These are phyloP conservation scores for Campoplex capitator DNA, from an alignment of 2,888 invertebrate genomes.

Conservation along the genomic window DNA sequence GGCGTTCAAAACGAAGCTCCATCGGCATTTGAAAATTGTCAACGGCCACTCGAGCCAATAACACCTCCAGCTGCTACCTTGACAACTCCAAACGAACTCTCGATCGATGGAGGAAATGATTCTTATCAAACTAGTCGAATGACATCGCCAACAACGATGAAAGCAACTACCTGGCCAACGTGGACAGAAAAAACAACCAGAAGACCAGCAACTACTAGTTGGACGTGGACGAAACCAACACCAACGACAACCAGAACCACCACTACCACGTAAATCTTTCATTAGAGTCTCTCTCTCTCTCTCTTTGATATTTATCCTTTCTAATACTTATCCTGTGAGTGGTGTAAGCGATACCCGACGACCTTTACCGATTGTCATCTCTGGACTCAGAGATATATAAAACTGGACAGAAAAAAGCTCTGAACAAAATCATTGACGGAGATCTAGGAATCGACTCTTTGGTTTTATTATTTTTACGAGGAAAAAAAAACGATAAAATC, in stretches of 20 bases:
- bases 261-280: constrained; percentile 75
- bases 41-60: constrained; percentile 89
- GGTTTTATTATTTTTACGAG: too few species aligned
- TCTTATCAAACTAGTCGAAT: constrained; percentile 75
- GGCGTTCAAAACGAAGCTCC: constrained; percentile 84
- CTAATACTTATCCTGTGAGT: constrained; percentile 17
- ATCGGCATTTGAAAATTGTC: constrained; percentile 87
- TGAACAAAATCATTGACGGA: neutral
- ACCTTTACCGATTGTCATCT: constrained; percentile 38
- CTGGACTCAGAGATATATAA: neutral
- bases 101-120: constrained; percentile 82
- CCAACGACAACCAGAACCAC: constrained; percentile 77
- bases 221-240: constrained; percentile 73
- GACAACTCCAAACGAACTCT: constrained; percentile 88
- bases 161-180: constrained; percentile 80
- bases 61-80: constrained; percentile 92
- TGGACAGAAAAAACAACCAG: constrained; percentile 78
- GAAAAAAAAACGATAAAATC: too few species aligned
- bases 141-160: constrained; percentile 74
- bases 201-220: constrained; percentile 75
- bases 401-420: neutral
- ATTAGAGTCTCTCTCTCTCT: neutral
- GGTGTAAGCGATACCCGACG: constrained; percentile 21
- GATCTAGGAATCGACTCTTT: neutral
- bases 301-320: constrained; percentile 39